Base-by-base conservation (phyloP, 2,113 vertebrate species). In the Leucoraja erinaceus region DNA sequence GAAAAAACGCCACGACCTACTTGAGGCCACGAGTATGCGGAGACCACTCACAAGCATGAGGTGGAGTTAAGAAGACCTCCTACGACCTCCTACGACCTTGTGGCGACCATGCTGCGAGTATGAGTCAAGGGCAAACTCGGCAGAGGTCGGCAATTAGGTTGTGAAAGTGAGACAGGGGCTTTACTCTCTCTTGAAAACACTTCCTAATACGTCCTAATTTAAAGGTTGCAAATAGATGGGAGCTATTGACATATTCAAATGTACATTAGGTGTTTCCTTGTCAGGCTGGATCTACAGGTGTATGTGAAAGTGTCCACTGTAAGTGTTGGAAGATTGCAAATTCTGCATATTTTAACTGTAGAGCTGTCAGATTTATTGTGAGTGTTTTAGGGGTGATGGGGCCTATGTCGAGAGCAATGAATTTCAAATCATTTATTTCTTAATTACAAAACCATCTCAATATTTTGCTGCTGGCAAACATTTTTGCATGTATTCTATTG, bases 281-380 rank as follows among this genome's bases (percentile, higher is more conserved):
- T 88, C 83, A 88, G 83, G 59, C 61, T 28, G n/a, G 83, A 88
- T 88, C 83, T 88, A 28, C n/a, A 31, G 59, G 20, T n/a, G 28
- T 88, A 63, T 63, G 16, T 88, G 59, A 88, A 88, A 66, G 25
- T 18, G 28, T 66, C 59, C 7, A 63, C 63, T 88, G 59, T 63
- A 66, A 16, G 28, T n/a, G 5, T 31, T 63, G 63, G 59, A n/a
- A 61, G 54, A 84, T n/a, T 59, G 54, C 81, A 63, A 54, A 88
- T 88, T 25, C n/a, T 88, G 28, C n/a, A 18, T 88, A 63, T 14
- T 31, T 28, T 84, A 25, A 84, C 22, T 88, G 59, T 63, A 31
- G 12, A 66, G 18, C n/a, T 66, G 56, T n/a, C 31, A 14, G 79
- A 59, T 83, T 83, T 14, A n/a, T n/a, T n/a, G 59, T 86, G 81